A percentile compares a stretch with the other conserved stretches of the same genome.
Conservation (phyloP, 2,797 vertebrate species). For the Gallinago solitaria region DNA sequence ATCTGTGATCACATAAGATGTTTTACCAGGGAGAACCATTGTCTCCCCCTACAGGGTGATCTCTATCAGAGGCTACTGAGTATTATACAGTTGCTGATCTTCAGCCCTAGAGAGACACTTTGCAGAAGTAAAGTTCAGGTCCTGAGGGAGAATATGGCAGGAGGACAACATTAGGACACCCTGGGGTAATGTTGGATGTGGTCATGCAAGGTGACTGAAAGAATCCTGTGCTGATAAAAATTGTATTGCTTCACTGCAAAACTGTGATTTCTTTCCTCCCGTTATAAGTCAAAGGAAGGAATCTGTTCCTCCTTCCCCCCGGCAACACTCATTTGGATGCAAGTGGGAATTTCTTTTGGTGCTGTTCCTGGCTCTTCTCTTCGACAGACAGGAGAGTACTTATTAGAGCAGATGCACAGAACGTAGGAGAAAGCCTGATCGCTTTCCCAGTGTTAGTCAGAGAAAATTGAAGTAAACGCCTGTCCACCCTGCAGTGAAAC, state of each 20-base stretch:
- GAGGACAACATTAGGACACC: neutral
- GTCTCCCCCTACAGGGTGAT: constrained; percentile 62
- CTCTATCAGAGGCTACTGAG: constrained; percentile 42
- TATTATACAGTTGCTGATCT: neutral
- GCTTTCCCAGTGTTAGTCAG: neutral
- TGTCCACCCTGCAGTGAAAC: neutral
- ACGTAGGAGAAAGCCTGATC: neutral
- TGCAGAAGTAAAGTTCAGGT: neutral
- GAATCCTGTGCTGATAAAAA: neutral
- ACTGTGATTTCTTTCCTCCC: neutral
- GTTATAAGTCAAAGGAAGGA: neutral
- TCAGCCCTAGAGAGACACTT: neutral
- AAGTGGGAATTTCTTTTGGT: constrained; percentile 44
- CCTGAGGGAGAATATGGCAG: neutral
- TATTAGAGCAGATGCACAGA: constrained; percentile 39
- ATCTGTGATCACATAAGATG: neutral
- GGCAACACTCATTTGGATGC: constrained; percentile 36
- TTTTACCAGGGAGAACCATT: constrained; percentile 27
- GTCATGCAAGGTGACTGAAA: neutral
- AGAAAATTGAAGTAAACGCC: neutral
- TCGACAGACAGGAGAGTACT: neutral
- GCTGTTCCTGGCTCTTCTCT: constrained; percentile 14
- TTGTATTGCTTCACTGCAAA: neutral
- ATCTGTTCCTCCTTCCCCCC: neutral
- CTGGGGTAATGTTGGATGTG: neutral